These are phyloP conservation scores for Silurus meridionalis DNA, from an alignment of 2,113 vertebrate species.

Conservation along the genomic window DNA sequence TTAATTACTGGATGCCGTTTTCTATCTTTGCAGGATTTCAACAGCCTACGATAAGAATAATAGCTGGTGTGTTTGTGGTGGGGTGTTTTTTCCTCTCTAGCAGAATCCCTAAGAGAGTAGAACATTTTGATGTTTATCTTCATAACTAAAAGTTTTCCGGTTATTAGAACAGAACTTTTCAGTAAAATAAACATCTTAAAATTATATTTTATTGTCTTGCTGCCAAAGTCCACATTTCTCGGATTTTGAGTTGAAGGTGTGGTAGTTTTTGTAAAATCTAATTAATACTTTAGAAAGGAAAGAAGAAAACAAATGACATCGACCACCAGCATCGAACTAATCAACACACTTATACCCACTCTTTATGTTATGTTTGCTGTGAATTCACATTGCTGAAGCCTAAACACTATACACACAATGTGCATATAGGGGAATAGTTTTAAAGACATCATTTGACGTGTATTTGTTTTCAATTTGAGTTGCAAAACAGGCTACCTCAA, in stretches of 20 bases:
- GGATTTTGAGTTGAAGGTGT: neutral
- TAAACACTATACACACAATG: neutral
- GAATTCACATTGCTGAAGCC: neutral
- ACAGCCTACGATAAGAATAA: neutral
- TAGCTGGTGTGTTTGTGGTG: neutral
- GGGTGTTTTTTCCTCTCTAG: neutral
- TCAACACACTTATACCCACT: neutral
- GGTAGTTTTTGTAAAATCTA: neutral
- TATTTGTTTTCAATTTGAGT: slow-evolving; percentile 8
- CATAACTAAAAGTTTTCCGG: neutral
- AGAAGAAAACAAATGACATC: neutral
- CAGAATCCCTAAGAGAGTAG: neutral
- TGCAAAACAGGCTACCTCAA: neutral
- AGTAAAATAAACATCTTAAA: slow-evolving; percentile 3
- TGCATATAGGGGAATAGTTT: neutral
- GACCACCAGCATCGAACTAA: neutral
- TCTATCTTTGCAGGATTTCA: neutral
- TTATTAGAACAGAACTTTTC: neutral
- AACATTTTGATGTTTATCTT: slow-evolving; percentile 14
- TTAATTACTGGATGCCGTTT: neutral
- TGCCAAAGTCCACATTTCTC: neutral
- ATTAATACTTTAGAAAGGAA: neutral
- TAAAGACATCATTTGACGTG: neutral
- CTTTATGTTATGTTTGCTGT: neutral
- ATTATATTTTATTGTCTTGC: neutral